phyloP scores from a whole-genome alignment of 2,888 invertebrate genomes.

The Heliothis peltigera region DNA sequence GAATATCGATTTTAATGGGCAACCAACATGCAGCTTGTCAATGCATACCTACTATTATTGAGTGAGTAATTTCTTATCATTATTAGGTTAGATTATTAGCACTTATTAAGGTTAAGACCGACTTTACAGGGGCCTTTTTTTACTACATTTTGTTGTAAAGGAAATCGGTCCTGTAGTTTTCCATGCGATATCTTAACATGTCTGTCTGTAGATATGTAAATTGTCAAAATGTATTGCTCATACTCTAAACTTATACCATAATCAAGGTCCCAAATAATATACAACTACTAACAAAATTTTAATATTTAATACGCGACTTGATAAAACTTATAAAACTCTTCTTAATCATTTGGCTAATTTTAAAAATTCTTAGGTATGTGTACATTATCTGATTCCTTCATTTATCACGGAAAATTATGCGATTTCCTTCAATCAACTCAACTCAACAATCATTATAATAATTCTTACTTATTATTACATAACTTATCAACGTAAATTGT shows the following conservation, averaged over 20 bases:
- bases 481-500: not conserved
- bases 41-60: constrained; percentile 51
- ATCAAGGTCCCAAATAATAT: too few species aligned
- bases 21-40: constrained; percentile 63
- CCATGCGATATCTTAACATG: constrained; percentile 7
- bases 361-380: too few species aligned
- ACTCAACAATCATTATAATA: too few species aligned
- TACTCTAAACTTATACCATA: too few species aligned
- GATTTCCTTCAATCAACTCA: too few species aligned
- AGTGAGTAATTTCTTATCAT: constrained; percentile 52
- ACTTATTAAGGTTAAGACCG: not conserved
- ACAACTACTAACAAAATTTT: too few species aligned
- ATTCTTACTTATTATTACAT: not conserved
- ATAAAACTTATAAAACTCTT: too few species aligned
- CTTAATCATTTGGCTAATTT: too few species aligned
- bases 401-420: not conserved
- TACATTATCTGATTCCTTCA: too few species aligned
- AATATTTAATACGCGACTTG: too few species aligned
- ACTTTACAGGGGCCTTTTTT: not conserved
- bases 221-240: not conserved
- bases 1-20: constrained; percentile 59
- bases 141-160: not conserved
- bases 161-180: constrained; percentile 30
- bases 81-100: not conserved
- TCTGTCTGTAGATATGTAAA: constrained; percentile 1